Percentiles rank a stretch among this genome's conserved stretches.
Conservation (phyloP, 2,113 vertebrate species). For the Pholis gunnellus region DNA sequence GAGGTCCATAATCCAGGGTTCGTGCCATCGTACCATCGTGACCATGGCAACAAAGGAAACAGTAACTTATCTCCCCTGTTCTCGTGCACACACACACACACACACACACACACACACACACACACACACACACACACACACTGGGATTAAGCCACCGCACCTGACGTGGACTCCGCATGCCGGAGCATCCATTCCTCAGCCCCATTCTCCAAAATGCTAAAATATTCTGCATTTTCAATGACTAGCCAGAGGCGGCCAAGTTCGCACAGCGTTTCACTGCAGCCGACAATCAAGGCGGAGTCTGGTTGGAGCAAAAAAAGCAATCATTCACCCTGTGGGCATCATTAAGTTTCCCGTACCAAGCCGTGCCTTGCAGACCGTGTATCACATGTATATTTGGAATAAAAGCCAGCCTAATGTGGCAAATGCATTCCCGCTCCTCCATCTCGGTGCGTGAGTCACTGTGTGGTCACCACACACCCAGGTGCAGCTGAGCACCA, state of each 20-base stretch:
- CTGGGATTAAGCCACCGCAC: neutral
- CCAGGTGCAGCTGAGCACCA: constrained; percentile 47
- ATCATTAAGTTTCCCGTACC: constrained; percentile 13
- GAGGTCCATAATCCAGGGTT: constrained; percentile 32
- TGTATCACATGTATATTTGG: neutral
- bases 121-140: neutral
- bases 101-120: too few relatives aligned
- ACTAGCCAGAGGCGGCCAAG: constrained; percentile 52
- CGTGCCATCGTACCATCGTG: constrained; percentile 43
- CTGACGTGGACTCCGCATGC: constrained; percentile 12
- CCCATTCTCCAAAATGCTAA: constrained; percentile 4
- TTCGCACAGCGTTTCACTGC: constrained; percentile 52
- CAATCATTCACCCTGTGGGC: constrained; percentile 14
- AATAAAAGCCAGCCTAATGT: neutral
- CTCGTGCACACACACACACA: neutral
- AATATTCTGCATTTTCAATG: constrained; percentile 50
- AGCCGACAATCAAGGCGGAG: constrained; percentile 52
- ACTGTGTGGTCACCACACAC: constrained; percentile 40
- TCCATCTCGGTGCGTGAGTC: constrained; percentile 50
- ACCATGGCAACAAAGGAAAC: constrained; percentile 77
- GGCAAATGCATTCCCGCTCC: neutral
- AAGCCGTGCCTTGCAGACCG: neutral
- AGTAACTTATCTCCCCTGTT: constrained; percentile 48
- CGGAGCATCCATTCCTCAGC: neutral
- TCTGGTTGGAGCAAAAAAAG: constrained; percentile 16